Evolutionary conservation across 2,797 vertebrate species (phyloP).

Genomic region (Sorex maritimensis): DNA sequence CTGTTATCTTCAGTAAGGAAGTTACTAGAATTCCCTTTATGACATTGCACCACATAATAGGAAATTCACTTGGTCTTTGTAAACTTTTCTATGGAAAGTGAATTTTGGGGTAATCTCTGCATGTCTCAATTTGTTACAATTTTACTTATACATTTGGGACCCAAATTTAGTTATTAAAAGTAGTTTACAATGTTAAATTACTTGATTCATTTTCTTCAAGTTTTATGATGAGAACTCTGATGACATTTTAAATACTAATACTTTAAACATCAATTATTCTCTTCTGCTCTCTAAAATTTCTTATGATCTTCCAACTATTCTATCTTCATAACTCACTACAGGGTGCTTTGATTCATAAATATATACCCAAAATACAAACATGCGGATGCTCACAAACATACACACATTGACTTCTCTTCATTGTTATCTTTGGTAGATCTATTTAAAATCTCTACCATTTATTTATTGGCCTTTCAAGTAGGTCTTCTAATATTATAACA

Average conservation of each 20-base stretch:
- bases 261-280: not conserved
- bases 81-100: not conserved
- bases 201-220: slow-evolving; percentile 7
- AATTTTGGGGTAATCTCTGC: not conserved
- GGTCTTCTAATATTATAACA: not conserved
- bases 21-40: not conserved
- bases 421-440: not conserved
- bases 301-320: not conserved
- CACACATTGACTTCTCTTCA: not conserved
- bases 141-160: slow-evolving; percentile 27
- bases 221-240: not conserved
- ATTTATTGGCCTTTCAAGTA: not conserved
- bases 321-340: not conserved
- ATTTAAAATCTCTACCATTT: not conserved
- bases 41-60: not conserved
- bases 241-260: not conserved
- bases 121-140: not conserved
- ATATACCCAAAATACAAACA: not conserved
- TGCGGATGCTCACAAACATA: no score
- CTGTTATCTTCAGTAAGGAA: not conserved
- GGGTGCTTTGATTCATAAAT: not conserved
- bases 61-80: not conserved
- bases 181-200: not conserved
- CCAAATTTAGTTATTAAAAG: not conserved
- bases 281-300: not conserved